Base-by-base conservation (phyloP, 2,888 invertebrate genomes). In the Eristalis pertinax region DNA sequence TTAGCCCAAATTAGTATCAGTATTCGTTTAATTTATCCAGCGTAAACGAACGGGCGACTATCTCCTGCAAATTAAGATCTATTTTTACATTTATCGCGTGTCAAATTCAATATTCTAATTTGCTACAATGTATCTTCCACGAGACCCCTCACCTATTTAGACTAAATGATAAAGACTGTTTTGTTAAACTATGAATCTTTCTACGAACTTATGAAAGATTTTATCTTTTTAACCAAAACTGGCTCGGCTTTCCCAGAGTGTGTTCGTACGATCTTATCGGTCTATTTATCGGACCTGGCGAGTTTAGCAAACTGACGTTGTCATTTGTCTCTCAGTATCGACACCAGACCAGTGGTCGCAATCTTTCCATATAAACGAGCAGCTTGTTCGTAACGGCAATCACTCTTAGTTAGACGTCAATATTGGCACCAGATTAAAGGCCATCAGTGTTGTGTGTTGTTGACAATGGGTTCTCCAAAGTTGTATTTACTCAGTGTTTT, bases 381-480 rank as follows among this genome's bases (percentile, higher is more conserved):
- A 13, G 8, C 15, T 13, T 26, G 50, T 29, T 24, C 29, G 65
- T 38, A 65, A 56, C 8, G 26, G 19, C 67, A 58, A 56, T 79
- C 79, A 64, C 60, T 43, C 41, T 78, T 56, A 78, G 72, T 79
- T 79, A n/a, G 58, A 50, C 69, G 63, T 50, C 19, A 50, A 50
- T 50, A 26, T 62, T 64, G 62, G 63, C 43, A 41, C 56, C 26
- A 56, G 56, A 69, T 56, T 68, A 69, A 62, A 15, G 15, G 35
- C 43, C 38, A 22, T 60, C 10, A 38, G 22, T 24, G 56, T 26
- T 70, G 32, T 35, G 56, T 43, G n/a, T n/a, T n/a, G n/a, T n/a
- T n/a, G 35, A 70, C 29, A 69, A 78, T 78, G 78, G 29, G 19
- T 26, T 65, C 50, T 8, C 64, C 58, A 43, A 64, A 26, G 19